Evolutionary conservation across 2,797 vertebrate genomes (phyloP).

Genomic region (Chrosomus eos): DNA sequence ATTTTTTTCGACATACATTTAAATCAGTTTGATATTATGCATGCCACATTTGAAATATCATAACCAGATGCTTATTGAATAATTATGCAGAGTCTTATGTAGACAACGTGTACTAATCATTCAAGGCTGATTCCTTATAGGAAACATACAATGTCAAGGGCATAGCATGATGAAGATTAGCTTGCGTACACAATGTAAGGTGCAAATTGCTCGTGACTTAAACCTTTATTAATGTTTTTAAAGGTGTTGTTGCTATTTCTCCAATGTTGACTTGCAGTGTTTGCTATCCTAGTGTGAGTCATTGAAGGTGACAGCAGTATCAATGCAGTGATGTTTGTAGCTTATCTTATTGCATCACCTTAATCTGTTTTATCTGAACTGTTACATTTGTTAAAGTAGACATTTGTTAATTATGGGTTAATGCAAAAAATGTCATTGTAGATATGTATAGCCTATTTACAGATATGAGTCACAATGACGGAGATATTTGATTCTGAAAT

Average conservation of each 20-base stretch:
- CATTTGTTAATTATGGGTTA: not conserved
- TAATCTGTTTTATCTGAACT: not conserved
- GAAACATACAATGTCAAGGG: conserved; percentile 46
- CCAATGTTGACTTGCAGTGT: conserved; percentile 15
- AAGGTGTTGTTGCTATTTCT: conserved; percentile 13
- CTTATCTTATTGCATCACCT: not conserved
- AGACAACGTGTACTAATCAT: not conserved
- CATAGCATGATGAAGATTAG: conserved; percentile 10
- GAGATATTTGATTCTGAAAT: not conserved
- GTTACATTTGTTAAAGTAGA: not conserved
- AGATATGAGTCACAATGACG: not conserved
- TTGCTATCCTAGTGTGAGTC: conserved; percentile 33
- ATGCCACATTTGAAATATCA: too few species aligned
- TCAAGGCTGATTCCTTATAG: not conserved
- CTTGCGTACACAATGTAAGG: conserved; percentile 5
- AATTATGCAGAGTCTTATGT: not conserved
- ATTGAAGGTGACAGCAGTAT: conserved; percentile 34
- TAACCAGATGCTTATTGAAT: not conserved
- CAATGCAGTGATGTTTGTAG: conserved; percentile 43
- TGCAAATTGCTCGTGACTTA: not conserved
- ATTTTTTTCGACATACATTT: not conserved
- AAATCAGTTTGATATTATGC: not conserved
- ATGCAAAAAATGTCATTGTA: not conserved
- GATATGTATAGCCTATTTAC: not conserved
- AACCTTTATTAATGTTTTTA: not conserved